Evolutionary conservation across 1,140 invertebrate genomes (phyloP), one percentile per base, ranked within the genome.

Genomic region (Bradysia coprophila): DNA sequence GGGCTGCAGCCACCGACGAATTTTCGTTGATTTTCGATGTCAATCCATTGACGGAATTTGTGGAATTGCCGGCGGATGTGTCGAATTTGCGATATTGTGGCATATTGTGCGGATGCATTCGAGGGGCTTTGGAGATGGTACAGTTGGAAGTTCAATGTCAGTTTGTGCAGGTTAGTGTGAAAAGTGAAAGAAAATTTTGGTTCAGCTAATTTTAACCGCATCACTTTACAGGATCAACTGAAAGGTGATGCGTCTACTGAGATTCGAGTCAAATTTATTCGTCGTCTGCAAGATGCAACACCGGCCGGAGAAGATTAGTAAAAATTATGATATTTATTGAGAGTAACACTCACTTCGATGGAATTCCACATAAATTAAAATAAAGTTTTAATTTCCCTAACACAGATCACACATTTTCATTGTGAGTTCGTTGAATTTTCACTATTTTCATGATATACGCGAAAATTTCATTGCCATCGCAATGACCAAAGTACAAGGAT

Each of bases 31-130:
- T 90, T 1, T 81, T 98, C 58, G 94, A 98, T 47, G 73, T 79
- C 23, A 98, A 96, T 68, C 94, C 95, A 0, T 61, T 99, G 13
- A 91, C 86, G n/a, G 95, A 99, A 62, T 96, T 97, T 73, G 93
- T 97, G 4, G 95, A 99, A 65, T 70, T 98, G 48, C 95, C 95
- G 4, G 88, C 91, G 8, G 91, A 94, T 56, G 68, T 86, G 38
- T 64, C 69, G 31, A 75, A 75, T 51, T 67, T 99, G 1, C 89
- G 91, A 54, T 99, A 98, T 60, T 95, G 89, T 47, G 93, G 93
- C 59, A 72, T 98, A 38, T 69, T 98, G 24, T 86, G 88, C 50
- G 96, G 96, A 15, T 86, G 89, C 19, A 77, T 96, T 39, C 67
- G 90, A 51, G 95, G 94, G 38, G 91, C 92, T 28, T 72, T 96